phyloP scores from a whole-genome alignment of 1,140 invertebrate species.

The Sitobion miscanthi region DNA sequence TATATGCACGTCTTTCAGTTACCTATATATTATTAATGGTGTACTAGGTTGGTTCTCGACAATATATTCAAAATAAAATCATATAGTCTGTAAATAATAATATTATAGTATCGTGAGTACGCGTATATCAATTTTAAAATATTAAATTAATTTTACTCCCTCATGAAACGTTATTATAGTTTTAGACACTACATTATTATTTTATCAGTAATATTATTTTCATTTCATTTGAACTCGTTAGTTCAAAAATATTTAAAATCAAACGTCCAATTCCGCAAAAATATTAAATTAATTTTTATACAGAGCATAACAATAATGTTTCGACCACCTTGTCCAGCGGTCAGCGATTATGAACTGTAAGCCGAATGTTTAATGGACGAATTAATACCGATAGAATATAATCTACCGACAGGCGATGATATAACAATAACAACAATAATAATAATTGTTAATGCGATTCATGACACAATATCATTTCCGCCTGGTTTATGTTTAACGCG shows the following conservation, averaged over 20 bases:
- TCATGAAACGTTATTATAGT: background rate
- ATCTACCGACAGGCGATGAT: background rate
- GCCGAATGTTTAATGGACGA: background rate
- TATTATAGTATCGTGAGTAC: background rate
- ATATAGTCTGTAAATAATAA: background rate
- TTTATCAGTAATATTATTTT: background rate
- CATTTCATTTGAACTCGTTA: background rate
- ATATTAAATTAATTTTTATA: background rate
- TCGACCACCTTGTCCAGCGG: background rate
- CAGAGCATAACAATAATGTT: background rate
- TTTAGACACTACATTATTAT: background rate
- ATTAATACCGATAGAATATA: background rate
- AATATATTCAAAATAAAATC: background rate
- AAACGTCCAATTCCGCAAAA: background rate
- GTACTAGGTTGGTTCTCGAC: background rate
- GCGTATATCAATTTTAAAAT: background rate
- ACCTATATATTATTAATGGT: background rate
- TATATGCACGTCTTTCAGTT: fast-evolving
- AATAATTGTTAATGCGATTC: constrained; percentile 4
- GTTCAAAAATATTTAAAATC: background rate
- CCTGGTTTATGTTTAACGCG: background rate
- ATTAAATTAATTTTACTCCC: background rate
- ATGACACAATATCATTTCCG: background rate
- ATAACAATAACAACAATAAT: background rate
- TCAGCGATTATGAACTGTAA: background rate